Percentiles rank a stretch among this genome's conserved stretches.
These are phyloP conservation scores for Sus scrofa DNA, from an alignment of 2,113 vertebrate species.

Conservation along the genomic window DNA sequence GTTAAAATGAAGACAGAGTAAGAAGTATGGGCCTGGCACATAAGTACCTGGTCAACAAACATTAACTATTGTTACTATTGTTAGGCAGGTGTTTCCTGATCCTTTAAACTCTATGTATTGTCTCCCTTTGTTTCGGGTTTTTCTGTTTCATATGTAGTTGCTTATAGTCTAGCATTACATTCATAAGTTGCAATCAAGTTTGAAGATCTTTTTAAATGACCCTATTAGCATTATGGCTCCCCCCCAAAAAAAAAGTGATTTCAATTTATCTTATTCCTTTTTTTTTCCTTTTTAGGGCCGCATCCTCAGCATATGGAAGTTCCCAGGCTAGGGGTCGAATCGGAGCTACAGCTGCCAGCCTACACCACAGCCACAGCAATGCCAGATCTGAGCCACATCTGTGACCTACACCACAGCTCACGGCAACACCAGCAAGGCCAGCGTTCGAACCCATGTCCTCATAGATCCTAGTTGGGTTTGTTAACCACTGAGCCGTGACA, in stretches of 20 bases:
- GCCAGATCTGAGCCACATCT: too few species aligned
- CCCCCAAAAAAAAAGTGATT: background rate
- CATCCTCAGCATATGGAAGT: too few species aligned
- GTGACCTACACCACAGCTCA: too few species aligned
- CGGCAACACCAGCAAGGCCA: too few species aligned
- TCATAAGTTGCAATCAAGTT: background rate
- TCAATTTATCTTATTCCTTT: background rate
- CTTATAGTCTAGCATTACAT: background rate
- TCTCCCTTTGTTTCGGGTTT: background rate
- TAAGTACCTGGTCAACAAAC: background rate
- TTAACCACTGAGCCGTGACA: too few species aligned
- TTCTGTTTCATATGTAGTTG: background rate
- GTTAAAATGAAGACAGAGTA: background rate
- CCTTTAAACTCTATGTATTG: background rate
- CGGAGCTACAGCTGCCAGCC: too few species aligned
- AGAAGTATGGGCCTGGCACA: background rate
- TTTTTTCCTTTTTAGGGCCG: too few species aligned
- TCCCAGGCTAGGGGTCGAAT: too few species aligned
- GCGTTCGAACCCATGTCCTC: too few species aligned
- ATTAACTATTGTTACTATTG: background rate
- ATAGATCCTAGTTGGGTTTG: too few species aligned
- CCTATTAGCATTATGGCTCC: background rate
- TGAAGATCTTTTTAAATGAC: constrained; percentile 33
- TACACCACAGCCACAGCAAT: too few species aligned
- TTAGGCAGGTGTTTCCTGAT: background rate